Evolutionary conservation across 2,797 vertebrate genomes (phyloP).

Genomic region (Mastacembelus armatus): DNA sequence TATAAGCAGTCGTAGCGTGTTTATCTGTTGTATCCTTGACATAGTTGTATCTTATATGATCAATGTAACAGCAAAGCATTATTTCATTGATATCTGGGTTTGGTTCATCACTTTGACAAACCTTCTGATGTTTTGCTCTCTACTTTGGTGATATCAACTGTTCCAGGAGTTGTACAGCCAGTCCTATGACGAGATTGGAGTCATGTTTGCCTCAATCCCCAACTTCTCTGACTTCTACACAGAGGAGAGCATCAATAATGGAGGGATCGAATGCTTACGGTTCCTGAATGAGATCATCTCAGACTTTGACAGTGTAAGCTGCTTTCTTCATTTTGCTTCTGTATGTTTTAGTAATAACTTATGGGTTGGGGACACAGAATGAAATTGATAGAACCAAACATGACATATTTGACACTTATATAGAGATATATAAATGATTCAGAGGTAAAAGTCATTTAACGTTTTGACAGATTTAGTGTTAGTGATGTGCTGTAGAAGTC

Average conservation of each 20-base stretch:
- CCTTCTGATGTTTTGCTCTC: not conserved
- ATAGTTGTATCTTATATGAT: not conserved
- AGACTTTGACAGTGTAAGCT: constrained; percentile 93
- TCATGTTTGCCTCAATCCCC: constrained; percentile 98
- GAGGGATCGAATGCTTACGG: constrained; percentile 95
- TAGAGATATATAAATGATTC: not conserved
- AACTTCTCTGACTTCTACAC: constrained; percentile 99
- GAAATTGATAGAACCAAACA: not conserved
- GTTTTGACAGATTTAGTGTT: not conserved
- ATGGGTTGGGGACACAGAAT: not conserved
- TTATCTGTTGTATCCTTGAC: not conserved
- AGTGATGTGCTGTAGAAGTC: too few relatives aligned
- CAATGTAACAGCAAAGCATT: not conserved
- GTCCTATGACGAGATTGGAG: constrained; percentile 95
- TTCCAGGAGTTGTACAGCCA: constrained; percentile 96
- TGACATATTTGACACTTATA: not conserved
- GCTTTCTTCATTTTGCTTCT: not conserved
- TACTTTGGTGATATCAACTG: not conserved
- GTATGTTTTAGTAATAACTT: not conserved
- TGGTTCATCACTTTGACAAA: not conserved
- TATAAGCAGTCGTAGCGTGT: too few relatives aligned
- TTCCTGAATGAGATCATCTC: constrained; percentile 99
- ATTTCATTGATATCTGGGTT: not conserved
- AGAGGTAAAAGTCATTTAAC: not conserved
- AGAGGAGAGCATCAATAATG: constrained; percentile 97